phyloP scores from a whole-genome alignment of 2,113 vertebrate species.

The Ariopsis seemanni region DNA sequence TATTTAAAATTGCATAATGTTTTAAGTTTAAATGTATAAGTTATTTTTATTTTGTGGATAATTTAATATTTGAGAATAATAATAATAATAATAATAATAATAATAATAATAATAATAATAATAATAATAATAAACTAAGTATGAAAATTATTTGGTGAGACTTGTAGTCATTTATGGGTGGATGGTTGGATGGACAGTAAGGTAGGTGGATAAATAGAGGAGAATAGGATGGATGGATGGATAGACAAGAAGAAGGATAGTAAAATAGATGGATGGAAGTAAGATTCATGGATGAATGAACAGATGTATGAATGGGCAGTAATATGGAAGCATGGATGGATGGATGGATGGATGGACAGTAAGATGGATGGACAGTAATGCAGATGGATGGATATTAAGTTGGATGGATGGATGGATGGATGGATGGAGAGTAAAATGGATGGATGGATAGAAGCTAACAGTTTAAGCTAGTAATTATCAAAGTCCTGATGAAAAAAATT shows the following conservation, averaged over 20 bases:
- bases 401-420: neutral
- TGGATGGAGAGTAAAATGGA: neutral
- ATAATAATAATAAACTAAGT: slow-evolving; percentile 60
- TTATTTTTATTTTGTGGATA: slow-evolving; percentile 83
- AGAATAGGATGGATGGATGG: neutral
- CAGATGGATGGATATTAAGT: too few relatives aligned
- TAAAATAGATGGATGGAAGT: neutral
- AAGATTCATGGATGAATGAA: neutral
- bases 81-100: slow-evolving; percentile 52
- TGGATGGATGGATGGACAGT: too few relatives aligned
- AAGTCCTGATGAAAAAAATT: too few relatives aligned
- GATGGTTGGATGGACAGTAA: neutral
- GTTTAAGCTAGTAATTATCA: too few relatives aligned
- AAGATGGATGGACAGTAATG: too few relatives aligned
- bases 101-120: slow-evolving; percentile 48
- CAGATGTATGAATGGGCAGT: neutral
- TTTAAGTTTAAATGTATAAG: slow-evolving; percentile 77
- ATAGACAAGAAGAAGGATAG: neutral
- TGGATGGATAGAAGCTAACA: neutral
- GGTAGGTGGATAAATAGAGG: too few relatives aligned
- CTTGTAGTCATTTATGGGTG: neutral
- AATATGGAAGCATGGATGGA: neutral
- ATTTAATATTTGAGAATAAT: slow-evolving; percentile 81
- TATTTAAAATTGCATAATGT: slow-evolving; percentile 72
- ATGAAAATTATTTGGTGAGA: slow-evolving; percentile 40